phyloP scores from a whole-genome alignment of 2,888 invertebrate species.

The Micoletzkya japonica region DNA sequence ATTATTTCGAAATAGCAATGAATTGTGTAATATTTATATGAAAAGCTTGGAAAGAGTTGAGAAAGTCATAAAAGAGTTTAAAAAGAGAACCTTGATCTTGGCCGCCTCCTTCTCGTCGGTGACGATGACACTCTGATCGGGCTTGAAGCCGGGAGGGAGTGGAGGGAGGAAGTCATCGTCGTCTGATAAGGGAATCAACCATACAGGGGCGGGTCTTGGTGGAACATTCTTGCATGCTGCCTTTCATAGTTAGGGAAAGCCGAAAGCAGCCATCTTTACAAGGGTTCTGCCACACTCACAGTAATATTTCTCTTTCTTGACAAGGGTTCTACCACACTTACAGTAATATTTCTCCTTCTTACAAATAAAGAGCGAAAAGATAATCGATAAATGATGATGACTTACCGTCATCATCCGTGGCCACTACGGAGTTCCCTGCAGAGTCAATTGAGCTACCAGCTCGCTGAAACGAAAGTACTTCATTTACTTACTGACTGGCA shows the following conservation, averaged over 20 bases:
- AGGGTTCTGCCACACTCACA: no score
- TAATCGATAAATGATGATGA: neutral
- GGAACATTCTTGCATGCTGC: no score
- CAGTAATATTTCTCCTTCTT: no score
- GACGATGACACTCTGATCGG: conserved; percentile 37
- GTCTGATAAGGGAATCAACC: neutral
- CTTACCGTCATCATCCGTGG: conserved; percentile 39
- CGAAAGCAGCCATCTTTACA: no score
- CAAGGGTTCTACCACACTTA: no score
- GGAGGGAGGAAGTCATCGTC: conserved; percentile 54
- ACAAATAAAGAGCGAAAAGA: no score
- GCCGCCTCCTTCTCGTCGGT: conserved; percentile 19
- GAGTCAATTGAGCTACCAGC: conserved; percentile 19
- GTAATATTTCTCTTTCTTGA: no score
- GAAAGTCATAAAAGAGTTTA: no score
- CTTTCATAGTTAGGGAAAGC: no score
- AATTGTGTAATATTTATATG: neutral
- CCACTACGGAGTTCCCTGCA: conserved; percentile 22
- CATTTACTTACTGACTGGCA: neutral
- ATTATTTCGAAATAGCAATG: neutral
- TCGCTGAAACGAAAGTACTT: neutral
- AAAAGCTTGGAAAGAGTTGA: no score
- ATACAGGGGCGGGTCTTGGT: no score
- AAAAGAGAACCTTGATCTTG: conserved; percentile 25
- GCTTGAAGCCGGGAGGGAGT: conserved; percentile 57